Evolutionary conservation across 2,113 vertebrate genomes (phyloP).

Genomic region (Trinectes maculatus): DNA sequence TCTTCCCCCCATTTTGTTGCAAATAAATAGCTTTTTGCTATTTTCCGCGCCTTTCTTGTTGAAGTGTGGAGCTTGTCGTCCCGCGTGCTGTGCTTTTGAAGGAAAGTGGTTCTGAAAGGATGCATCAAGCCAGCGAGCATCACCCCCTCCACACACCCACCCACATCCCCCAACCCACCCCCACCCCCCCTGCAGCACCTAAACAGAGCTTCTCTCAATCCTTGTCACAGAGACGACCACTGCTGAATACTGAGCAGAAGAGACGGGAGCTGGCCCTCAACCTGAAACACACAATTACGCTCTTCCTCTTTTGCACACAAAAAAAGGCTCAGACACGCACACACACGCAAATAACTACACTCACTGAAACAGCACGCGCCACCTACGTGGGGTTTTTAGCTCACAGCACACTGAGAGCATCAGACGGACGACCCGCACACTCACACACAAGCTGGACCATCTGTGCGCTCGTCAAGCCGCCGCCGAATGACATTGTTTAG

Average conservation of each 20-base stretch:
- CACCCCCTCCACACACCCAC: constrained; percentile 22
- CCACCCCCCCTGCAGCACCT: constrained; percentile 40
- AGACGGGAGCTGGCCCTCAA: constrained; percentile 60
- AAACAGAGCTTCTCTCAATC: constrained; percentile 69
- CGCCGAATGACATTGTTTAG: constrained; percentile 44
- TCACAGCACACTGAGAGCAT: constrained; percentile 31
- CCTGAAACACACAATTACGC: constrained; percentile 39
- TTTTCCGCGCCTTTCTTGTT: constrained; percentile 28
- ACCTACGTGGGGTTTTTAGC: constrained; percentile 47
- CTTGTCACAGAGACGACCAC: constrained; percentile 47
- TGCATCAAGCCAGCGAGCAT: constrained; percentile 48
- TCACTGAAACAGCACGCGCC: constrained; percentile 31
- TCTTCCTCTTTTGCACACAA: background rate
- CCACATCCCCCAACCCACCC: too few relatives aligned
- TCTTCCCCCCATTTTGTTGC: background rate
- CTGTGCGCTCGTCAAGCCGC: constrained; percentile 63
- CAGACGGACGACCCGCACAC: constrained; percentile 27
- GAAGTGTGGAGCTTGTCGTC: constrained; percentile 46
- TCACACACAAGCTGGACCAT: constrained; percentile 49
- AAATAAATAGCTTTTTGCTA: constrained; percentile 14
- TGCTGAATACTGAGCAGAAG: constrained; percentile 73
- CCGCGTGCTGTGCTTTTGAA: constrained; percentile 47
- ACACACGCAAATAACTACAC: constrained; percentile 34
- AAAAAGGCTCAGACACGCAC: background rate
- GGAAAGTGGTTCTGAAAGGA: constrained; percentile 67